Evolutionary conservation across 2,888 invertebrate genomes (phyloP), one percentile per base, ranked within the genome.

Genomic region (Molorchus minor): DNA sequence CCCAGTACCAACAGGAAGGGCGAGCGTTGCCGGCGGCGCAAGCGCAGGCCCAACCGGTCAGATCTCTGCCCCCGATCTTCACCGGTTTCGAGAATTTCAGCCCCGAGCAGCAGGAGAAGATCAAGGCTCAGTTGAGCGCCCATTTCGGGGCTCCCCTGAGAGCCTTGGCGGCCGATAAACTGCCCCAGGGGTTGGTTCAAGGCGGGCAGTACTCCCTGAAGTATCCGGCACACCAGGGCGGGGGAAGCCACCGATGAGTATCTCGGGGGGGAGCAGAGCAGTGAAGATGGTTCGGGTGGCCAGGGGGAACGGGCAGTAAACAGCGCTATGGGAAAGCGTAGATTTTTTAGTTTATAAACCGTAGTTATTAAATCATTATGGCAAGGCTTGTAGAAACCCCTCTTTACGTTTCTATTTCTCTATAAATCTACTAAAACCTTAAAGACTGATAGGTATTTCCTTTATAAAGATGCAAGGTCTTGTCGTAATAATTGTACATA

Each of bases 1-100:
- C n/a, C 15, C 25, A 25, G 7, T 40, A 41, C 19, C 52, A 52
- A 17, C 17, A 29, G 7, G 33, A 20, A 8, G 30, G 51, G 0
- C 43, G 38, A 3, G 43, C 46, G 16, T 21, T 58, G 1, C 46
- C 30, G 21, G n/a, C n/a, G 1, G 25, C 20, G 0, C 33, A 10
- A 16, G n/a, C 1, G 13, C 33, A 51, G 15, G 29, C 51, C 7
- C 4, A 4, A 25, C 76, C 35, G 1, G 36, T 59, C 12, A 36
- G 40, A 15, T 58, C 66, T 5, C 25, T 67, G n/a, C 78, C 80
- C 0, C 77, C 80, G 0, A 79, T 80, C 35, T 76, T 80, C 7
- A 80, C 80, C 0, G 80, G 80, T 1, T 73, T 80, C n/a, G 80
- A 80, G 59, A 74, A 79, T 57, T 80, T 80, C 61, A 72, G 76